Percentiles rank a stretch among this genome's conserved stretches.
phyloP scores from a whole-genome alignment of 2,797 vertebrate genomes.

The Chelonia mydas region DNA sequence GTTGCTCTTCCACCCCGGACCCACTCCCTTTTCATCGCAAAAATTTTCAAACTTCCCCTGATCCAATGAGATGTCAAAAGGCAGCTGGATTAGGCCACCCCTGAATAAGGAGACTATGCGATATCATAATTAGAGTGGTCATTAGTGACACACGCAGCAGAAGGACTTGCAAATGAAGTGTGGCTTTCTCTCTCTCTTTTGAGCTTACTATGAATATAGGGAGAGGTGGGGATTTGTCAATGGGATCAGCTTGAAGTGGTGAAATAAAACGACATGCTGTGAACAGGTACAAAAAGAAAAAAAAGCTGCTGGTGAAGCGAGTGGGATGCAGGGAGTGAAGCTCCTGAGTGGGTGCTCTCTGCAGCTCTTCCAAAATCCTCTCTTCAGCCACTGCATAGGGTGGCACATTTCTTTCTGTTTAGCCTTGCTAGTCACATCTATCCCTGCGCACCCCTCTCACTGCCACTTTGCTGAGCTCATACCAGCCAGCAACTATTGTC shows the following conservation, averaged over 20 bases:
- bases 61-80: background rate
- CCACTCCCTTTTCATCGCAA: background rate
- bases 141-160: accelerated
- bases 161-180: background rate
- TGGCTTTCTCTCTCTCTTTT: background rate
- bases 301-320: accelerated
- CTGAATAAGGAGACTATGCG: background rate
- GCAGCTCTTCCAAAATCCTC: background rate
- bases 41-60: background rate
- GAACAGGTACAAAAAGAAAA: background rate
- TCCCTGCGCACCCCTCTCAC: accelerated
- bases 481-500: background rate
- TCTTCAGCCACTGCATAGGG: accelerated
- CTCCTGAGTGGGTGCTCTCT: background rate
- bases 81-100: background rate
- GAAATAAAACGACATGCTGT: background rate
- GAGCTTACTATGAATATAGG: background rate
- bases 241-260: background rate
- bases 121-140: background rate
- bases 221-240: accelerated
- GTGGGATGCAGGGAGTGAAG: accelerated
- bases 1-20: background rate
- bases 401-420: background rate
- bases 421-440: accelerated
- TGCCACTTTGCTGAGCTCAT: background rate